Evolutionary conservation across 2,113 vertebrate species (phyloP).

Genomic region (Connochaetes taurinus): DNA sequence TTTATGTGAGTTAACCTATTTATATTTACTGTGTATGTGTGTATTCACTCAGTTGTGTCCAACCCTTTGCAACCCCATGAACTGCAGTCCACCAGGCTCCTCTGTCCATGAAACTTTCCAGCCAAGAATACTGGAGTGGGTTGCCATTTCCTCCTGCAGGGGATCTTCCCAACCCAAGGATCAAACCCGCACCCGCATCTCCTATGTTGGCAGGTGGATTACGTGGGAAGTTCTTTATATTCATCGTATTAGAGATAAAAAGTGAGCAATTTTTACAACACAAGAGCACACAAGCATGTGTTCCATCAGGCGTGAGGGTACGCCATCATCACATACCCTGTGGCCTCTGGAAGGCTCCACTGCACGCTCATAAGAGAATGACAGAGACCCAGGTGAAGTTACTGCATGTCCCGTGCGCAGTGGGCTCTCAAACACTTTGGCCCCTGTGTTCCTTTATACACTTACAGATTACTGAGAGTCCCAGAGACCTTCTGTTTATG

Average conservation of each 20-base stretch:
- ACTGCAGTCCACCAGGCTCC: not conserved
- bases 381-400: not conserved
- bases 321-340: not conserved
- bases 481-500: not conserved
- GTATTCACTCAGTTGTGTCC: not conserved
- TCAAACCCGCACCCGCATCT: not conserved
- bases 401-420: not conserved
- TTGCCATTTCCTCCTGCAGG: not conserved
- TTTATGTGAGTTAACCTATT: not conserved
- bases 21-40: not conserved
- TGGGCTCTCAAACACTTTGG: not conserved
- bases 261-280: not conserved
- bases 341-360: not conserved
- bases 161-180: not conserved
- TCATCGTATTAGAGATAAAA: not conserved
- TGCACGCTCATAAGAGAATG: fast-evolving
- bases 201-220: not conserved
- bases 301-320: not conserved
- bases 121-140: not conserved
- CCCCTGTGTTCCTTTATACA: not conserved
- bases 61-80: not conserved
- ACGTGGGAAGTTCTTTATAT: not conserved
- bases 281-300: not conserved
- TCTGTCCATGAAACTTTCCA: not conserved
- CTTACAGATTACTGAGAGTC: not conserved